phyloP scores from a whole-genome alignment of 1,140 invertebrate genomes.

The Manduca sexta region DNA sequence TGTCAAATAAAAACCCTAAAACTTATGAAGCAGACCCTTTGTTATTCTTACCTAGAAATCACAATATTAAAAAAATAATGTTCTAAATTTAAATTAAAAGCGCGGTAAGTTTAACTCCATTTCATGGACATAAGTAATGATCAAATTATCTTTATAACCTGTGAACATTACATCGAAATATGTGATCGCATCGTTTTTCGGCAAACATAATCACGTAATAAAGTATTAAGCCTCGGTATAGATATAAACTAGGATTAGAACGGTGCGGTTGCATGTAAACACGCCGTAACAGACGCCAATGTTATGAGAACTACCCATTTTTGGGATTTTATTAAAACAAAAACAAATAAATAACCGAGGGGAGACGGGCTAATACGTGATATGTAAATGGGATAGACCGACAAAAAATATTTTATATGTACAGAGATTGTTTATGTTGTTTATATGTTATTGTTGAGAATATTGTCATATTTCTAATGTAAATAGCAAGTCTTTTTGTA shows the following conservation, averaged over 20 bases:
- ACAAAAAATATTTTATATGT: neutral
- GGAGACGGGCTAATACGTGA: slow-evolving; percentile 15
- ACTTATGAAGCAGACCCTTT: too few relatives aligned
- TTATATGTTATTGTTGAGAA: too few relatives aligned
- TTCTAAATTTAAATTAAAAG: too few relatives aligned
- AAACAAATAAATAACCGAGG: slow-evolving; percentile 24
- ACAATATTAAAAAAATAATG: too few relatives aligned
- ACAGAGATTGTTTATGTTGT: too few relatives aligned
- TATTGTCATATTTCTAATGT: too few relatives aligned
- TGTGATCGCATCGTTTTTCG: neutral
- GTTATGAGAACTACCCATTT: slow-evolving; percentile 56
- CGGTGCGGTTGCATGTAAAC: slow-evolving; percentile 50
- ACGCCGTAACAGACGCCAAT: slow-evolving; percentile 50
- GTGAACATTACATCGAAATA: neutral
- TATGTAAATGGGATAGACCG: slow-evolving; percentile 20
- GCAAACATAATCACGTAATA: slow-evolving; percentile 1
- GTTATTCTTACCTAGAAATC: too few relatives aligned
- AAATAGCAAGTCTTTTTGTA: too few relatives aligned
- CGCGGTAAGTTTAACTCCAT: too few relatives aligned
- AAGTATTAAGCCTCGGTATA: neutral
- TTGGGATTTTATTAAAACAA: slow-evolving; percentile 48
- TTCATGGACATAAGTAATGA: too few relatives aligned
- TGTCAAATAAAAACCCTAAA: too few relatives aligned
- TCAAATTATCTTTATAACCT: neutral
- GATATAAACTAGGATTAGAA: neutral